Conservation (phyloP, 2,797 vertebrate genomes). For the Buceros bicornis region DNA sequence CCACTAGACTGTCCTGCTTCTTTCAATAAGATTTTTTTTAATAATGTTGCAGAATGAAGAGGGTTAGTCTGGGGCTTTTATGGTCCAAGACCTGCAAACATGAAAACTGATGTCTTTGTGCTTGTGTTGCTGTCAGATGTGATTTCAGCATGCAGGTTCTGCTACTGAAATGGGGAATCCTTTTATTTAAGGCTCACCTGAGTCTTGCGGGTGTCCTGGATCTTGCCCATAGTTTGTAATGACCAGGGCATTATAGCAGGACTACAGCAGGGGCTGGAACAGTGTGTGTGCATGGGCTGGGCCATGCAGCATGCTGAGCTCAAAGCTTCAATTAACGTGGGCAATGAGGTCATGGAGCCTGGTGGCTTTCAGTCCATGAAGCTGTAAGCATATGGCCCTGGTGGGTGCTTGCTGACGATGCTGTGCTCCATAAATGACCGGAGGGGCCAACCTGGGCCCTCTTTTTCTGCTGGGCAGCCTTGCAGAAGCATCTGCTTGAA, state of each 20-base stretch:
- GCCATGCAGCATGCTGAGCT: fast-evolving
- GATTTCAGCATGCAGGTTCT: neutral
- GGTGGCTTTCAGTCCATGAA: fast-evolving
- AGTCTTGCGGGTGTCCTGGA: neutral
- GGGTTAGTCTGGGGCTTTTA: neutral
- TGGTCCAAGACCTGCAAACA: fast-evolving
- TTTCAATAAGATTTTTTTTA: neutral
- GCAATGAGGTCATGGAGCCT: fast-evolving
- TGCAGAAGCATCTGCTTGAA: neutral
- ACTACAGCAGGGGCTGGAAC: neutral
- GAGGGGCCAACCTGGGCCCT: too few relatives aligned
- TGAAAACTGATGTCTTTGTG: fast-evolving
- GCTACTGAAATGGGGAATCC: neutral
- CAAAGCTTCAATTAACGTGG: fast-evolving
- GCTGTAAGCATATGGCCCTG: fast-evolving
- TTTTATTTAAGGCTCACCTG: fast-evolving
- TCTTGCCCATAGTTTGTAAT: fast-evolving
- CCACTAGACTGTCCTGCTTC: neutral
- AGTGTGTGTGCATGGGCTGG: fast-evolving
- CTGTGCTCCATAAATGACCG: neutral
- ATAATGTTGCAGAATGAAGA: neutral
- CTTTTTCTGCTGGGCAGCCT: neutral
- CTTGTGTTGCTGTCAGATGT: fast-evolving
- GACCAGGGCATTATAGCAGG: neutral
- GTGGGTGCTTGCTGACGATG: neutral